A percentile compares a stretch with the other conserved stretches of the same genome.
phyloP scores from a whole-genome alignment of 2,888 invertebrate genomes.

The Chloromyia formosa region DNA sequence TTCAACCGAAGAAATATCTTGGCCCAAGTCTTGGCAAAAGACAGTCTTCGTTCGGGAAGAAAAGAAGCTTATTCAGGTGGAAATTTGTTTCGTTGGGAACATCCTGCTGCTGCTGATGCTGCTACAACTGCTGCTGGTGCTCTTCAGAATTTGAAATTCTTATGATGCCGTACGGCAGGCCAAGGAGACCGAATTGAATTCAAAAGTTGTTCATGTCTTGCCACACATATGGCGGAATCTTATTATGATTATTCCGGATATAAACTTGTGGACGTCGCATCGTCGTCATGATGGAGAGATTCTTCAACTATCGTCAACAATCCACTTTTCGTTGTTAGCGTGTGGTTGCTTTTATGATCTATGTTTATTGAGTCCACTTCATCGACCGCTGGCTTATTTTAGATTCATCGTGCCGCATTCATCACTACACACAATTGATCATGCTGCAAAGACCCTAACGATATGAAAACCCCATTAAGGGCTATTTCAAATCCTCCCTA shows the following conservation, averaged over 20 bases:
- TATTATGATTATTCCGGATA: neutral
- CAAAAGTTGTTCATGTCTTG: neutral
- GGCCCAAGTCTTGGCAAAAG: neutral
- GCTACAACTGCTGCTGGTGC: neutral
- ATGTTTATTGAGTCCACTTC: too few species aligned
- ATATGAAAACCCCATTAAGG: neutral
- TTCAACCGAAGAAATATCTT: neutral
- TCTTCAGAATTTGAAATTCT: neutral
- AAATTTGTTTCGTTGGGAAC: neutral
- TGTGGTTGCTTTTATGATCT: too few species aligned
- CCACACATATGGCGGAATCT: neutral
- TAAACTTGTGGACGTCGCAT: neutral
- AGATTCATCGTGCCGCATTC: neutral
- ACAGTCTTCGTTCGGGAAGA: neutral
- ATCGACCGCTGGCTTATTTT: too few species aligned
- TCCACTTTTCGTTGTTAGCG: too few species aligned
- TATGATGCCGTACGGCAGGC: neutral
- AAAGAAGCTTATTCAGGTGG: constrained; percentile 2
- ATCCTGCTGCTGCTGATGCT: too few species aligned
- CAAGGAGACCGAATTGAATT: neutral
- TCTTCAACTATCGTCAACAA: too few species aligned
- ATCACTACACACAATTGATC: neutral
- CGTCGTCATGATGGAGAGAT: neutral
- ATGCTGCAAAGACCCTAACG: neutral
- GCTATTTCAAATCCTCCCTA: constrained; percentile 10